Conservation (phyloP, 1,140 invertebrate species). For the Heterodera carotae region DNA sequence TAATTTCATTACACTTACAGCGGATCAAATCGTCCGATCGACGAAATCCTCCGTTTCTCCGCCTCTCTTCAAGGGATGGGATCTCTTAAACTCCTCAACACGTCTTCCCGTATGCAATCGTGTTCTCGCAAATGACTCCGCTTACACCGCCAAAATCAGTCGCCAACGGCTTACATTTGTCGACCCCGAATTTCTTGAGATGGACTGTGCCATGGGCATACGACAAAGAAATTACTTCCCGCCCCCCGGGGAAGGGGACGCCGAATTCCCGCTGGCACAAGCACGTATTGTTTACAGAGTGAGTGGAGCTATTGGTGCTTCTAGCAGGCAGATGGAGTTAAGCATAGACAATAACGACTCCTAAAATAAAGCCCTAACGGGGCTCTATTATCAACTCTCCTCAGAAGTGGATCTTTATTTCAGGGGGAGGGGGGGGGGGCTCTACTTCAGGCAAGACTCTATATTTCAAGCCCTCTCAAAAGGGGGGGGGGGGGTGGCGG, state of each 20-base stretch:
- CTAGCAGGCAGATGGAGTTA: too few species aligned
- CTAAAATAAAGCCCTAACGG: too few species aligned
- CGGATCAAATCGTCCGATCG: background rate
- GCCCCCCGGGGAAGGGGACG: background rate
- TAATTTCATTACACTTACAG: too few species aligned
- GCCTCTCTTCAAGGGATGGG: background rate
- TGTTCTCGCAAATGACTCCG: conserved; percentile 2
- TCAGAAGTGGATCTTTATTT: too few species aligned
- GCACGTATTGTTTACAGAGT: conserved; percentile 33
- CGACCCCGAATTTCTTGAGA: background rate
- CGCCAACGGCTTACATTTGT: conserved; percentile 13
- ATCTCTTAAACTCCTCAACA: background rate
- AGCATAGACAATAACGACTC: too few species aligned
- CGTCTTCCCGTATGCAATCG: background rate
- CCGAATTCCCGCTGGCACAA: conserved; percentile 22
- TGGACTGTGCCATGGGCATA: conserved; percentile 26
- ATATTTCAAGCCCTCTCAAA: too few species aligned
- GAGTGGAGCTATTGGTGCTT: too few species aligned
- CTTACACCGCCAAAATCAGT: conserved; percentile 8
- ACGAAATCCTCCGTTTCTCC: background rate
- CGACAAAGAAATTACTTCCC: conserved; percentile 14
- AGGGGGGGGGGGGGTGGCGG: too few species aligned
- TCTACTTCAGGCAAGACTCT: too few species aligned
- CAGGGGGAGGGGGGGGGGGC: too few species aligned
- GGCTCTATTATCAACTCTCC: too few species aligned